Evolutionary conservation across 1,140 invertebrate genomes (phyloP).

Genomic region (Ceratosolen fusciceps): DNA sequence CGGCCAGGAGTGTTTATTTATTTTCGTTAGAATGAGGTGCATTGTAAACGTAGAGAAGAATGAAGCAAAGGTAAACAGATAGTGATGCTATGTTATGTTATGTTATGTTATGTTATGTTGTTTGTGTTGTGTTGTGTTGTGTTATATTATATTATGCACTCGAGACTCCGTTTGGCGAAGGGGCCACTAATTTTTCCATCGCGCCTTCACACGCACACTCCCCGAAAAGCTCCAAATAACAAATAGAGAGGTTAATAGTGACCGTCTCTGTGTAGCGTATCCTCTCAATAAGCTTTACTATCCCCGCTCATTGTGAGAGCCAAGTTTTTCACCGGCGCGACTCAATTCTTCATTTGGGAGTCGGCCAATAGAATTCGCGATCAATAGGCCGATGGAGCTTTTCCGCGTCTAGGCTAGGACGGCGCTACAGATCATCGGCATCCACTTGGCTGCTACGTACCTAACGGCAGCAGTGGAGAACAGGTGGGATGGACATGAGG

Average conservation of each 20-base stretch:
- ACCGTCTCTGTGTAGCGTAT: not conserved
- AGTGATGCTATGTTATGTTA: too few species aligned
- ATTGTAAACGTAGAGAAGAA: too few species aligned
- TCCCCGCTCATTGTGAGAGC: not conserved
- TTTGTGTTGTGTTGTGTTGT: too few species aligned
- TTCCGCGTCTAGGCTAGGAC: not conserved
- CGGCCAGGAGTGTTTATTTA: too few species aligned
- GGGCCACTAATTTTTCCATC: too few species aligned
- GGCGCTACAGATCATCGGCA: constrained; percentile 22
- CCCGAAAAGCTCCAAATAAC: not conserved
- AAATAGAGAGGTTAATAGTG: constrained; percentile 5
- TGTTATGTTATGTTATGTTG: too few species aligned
- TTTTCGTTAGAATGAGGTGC: too few species aligned
- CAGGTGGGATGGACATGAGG: not conserved
- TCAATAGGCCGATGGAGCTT: not conserved
- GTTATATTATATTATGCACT: too few species aligned
- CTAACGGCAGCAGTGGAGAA: not conserved
- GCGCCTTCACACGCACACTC: too few species aligned
- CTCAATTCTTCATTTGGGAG: not conserved
- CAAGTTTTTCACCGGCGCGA: not conserved
- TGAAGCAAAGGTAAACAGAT: too few species aligned
- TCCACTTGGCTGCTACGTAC: not conserved
- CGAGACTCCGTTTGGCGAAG: too few species aligned
- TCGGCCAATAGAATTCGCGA: constrained; percentile 6
- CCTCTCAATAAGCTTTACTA: not conserved